Conservation (phyloP, 2,113 vertebrate genomes). For the Varanus komodoensis region DNA sequence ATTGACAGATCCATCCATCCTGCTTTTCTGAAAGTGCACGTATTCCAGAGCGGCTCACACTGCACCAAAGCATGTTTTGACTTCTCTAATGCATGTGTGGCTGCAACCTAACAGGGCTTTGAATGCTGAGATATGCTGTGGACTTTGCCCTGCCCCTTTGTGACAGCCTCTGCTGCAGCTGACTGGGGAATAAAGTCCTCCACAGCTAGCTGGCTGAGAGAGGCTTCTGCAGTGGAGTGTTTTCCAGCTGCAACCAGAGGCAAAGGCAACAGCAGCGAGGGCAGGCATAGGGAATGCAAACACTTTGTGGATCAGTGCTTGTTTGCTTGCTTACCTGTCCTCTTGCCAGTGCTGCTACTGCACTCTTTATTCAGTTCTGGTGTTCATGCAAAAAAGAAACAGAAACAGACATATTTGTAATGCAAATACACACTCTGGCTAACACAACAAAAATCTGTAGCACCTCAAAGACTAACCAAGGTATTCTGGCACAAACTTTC, state of each 20-base stretch:
- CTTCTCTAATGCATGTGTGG: background rate
- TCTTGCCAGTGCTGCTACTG: too few species aligned
- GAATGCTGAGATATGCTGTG: background rate
- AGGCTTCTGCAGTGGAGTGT: background rate
- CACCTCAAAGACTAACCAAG: too few species aligned
- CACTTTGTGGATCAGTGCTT: too few species aligned
- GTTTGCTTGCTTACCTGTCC: too few species aligned
- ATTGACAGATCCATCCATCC: too few species aligned
- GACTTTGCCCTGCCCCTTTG: background rate
- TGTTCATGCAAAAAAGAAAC: background rate
- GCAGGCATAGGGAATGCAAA: too few species aligned
- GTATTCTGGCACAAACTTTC: too few species aligned
- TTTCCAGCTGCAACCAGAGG: too few species aligned
- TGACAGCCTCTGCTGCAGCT: background rate
- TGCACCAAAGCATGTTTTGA: too few species aligned
- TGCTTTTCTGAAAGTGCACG: too few species aligned
- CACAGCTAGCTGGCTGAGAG: background rate
- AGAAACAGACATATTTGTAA: rapidly evolving
- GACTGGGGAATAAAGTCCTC: background rate
- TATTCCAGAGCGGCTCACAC: too few species aligned
- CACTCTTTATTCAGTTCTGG: background rate
- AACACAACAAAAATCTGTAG: too few species aligned
- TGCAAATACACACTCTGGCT: background rate
- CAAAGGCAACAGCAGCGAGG: background rate
- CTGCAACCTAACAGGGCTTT: background rate